Base-by-base conservation (phyloP, 1,140 invertebrate species). In the Reticulitermes speratus region DNA sequence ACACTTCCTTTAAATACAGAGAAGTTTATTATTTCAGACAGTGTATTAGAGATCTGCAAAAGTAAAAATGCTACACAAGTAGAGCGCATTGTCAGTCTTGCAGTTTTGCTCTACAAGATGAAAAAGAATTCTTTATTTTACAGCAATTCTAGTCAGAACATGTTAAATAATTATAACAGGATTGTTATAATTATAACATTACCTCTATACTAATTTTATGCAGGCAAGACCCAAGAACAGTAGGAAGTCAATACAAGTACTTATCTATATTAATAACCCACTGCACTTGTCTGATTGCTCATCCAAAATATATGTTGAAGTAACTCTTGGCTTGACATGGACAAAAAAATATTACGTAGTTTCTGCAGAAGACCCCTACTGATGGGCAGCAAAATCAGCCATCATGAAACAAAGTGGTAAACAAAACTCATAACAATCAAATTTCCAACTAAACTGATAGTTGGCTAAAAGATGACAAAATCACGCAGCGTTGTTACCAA, bases 361-460 rank as follows among this genome's bases (percentile, higher is more conserved):
- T 23, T 65, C 12, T 25, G 12, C 1, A 9, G 59, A 65, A 14
- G 59, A 65, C 59, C 59, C 59, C 59, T 65, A 65, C 25, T 65
- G 59, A 65, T 65, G 59, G 59, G 59, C 59, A 65, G 59, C 59
- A 65, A 65, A 65, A 65, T 65, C 59, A 65, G 59, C 59, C 59
- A 65, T 65, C 59, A 16, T 65, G 59, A 65, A 65, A 65, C 59
- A 65, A 65, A 65, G 21, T 59, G 2, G 55, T 6, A 59, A 59
- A 59, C 55, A 65, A 65, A 65, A 16, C 21, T 16, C 25, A 65
- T 16, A 65, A 65, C 59, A 65, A 16, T 23, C 8, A 65, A 16
- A 8, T 65, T 25, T 65, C 16, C 25, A 23, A 65, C 25, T 65
- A 65, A 21, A 65, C 8, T 44, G 81, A 12, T 82, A 14, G 81